A percentile compares a stretch with the other conserved stretches of the same genome.
Conservation (phyloP, 1,140 invertebrate species). For the Tetramorium alpestre region DNA sequence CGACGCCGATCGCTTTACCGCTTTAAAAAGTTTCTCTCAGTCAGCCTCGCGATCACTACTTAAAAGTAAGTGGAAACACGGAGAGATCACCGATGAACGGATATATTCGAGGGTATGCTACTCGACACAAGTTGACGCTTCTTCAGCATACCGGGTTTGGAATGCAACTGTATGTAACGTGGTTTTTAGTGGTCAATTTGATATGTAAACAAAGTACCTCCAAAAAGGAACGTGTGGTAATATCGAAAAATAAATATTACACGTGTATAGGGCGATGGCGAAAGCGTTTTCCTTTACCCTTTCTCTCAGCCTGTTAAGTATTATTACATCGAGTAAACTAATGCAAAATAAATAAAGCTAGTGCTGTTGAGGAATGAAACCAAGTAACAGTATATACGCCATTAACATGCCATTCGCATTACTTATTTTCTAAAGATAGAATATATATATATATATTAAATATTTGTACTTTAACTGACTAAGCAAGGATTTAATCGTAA, state of each 20-base stretch:
- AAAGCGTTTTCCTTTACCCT: slow-evolving; percentile 59
- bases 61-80: slow-evolving; percentile 57
- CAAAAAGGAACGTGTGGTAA: slow-evolving; percentile 75
- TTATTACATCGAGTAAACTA: slow-evolving; percentile 76
- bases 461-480: slow-evolving; percentile 87
- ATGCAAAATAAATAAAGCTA: slow-evolving; percentile 77
- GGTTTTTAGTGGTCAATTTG: slow-evolving; percentile 81
- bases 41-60: slow-evolving; percentile 43
- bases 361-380: slow-evolving; percentile 80
- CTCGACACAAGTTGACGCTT: slow-evolving; percentile 21
- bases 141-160: slow-evolving; percentile 70
- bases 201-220: slow-evolving; percentile 85
- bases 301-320: slow-evolving; percentile 76
- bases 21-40: slow-evolving; percentile 8
- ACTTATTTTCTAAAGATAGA: slow-evolving; percentile 81
- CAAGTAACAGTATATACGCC: slow-evolving; percentile 75
- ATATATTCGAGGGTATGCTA: slow-evolving; percentile 69
- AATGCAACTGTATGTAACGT: slow-evolving; percentile 77
- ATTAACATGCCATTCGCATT: slow-evolving; percentile 74
- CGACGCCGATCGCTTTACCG: slow-evolving; percentile 11
- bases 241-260: slow-evolving; percentile 73
- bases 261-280: slow-evolving; percentile 50
- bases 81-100: slow-evolving; percentile 65
- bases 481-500: slow-evolving; percentile 83
- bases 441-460: slow-evolving; percentile 80